Evolutionary conservation across 2,113 vertebrate genomes (phyloP), one percentile per base, ranked within the genome.

Genomic region (Forbesichthys papilliferus): DNA sequence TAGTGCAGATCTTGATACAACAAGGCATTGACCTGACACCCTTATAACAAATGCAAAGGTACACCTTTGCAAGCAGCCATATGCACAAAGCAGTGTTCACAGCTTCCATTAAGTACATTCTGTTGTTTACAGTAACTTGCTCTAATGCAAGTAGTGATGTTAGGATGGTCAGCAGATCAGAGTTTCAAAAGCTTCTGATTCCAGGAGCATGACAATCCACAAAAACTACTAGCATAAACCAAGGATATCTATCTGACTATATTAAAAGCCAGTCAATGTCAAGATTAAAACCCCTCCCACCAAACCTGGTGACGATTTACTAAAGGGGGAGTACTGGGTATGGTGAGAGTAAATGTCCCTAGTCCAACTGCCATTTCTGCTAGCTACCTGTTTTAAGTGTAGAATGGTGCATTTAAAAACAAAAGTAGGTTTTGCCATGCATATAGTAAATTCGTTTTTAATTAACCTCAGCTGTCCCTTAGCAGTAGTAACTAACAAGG

Each of bases 351-450:
- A 27, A 33, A 3, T 12, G 47, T 64, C 20, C 11, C 5, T 0
- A 51, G 64, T 83, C 82, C 57, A 89, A 87, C 83, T 53, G 83
- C 59, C 80, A 79, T 67, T 73, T 55, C 3, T 9, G 18, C 49
- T 60, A 72, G 77, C 36, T 42, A 42, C 7, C 2, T 2, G 27
- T 8, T 42, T 42, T 42, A 42, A 5, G 36, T 7, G 3, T 5
- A 42, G 36, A 42, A 42, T 8, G 7, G 36, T 27, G 27, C 27
- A 27, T 42, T 42, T 42, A 42, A 42, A 42, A 42, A 42, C 4
- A 42, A 42, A 42, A 42, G 7, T 6, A 42, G 36, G 5, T 42
- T 42, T 42, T 42, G 5, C 36, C 27, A 27, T 27, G 27, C 27
- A 27, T 3, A 27, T 27, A 27, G 27, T 27, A 27, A 27, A 27